phyloP scores from a whole-genome alignment of 2,797 vertebrate genomes.

The Xenopus petersii region DNA sequence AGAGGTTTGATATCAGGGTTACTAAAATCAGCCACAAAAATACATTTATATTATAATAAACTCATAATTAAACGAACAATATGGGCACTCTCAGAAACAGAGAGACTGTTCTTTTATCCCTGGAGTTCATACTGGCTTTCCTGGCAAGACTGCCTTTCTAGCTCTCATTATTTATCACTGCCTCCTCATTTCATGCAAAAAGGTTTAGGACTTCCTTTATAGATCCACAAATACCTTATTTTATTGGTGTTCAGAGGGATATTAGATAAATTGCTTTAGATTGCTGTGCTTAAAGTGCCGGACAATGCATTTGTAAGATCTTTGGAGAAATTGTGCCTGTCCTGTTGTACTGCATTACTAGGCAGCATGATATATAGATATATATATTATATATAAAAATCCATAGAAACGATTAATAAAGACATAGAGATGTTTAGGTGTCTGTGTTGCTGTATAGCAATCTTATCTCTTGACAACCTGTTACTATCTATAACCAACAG shows the following conservation, averaged over 20 bases:
- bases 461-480: not conserved
- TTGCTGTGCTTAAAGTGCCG: slow-evolving; percentile 35
- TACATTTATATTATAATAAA: too few relatives aligned
- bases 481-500: not conserved
- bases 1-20: too few relatives aligned
- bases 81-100: too few relatives aligned
- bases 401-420: slow-evolving; percentile 30
- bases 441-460: slow-evolving; percentile 19
- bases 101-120: too few relatives aligned
- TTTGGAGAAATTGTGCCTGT: slow-evolving; percentile 39
- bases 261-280: not conserved
- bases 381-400: slow-evolving; percentile 17
- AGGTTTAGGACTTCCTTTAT: not conserved
- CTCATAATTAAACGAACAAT: too few relatives aligned
- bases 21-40: too few relatives aligned
- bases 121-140: too few relatives aligned
- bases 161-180: too few relatives aligned
- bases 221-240: not conserved
- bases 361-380: not conserved
- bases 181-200: not conserved
- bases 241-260: not conserved
- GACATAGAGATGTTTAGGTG: slow-evolving; percentile 8
- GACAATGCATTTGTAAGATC: slow-evolving; percentile 25
- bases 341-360: slow-evolving; percentile 10
- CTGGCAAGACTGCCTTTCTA: too few relatives aligned